A percentile compares a stretch with the other conserved stretches of the same genome.
Evolutionary conservation across 2,797 vertebrate species (phyloP).

Genomic region (Eulemur mongoz): DNA sequence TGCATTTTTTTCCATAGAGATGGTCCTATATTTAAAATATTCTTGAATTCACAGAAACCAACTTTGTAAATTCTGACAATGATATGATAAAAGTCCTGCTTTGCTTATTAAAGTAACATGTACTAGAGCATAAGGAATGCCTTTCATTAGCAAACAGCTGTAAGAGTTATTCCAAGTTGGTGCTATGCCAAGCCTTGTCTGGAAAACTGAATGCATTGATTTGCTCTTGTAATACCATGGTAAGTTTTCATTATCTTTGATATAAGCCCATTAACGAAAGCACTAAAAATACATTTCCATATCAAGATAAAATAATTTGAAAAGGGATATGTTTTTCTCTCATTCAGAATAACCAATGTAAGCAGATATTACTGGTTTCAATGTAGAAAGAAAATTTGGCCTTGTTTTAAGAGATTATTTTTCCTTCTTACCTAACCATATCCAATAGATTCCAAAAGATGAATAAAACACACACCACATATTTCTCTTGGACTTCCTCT

Average conservation of each 20-base stretch:
- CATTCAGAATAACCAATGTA: slow-evolving; percentile 43
- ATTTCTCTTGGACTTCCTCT: slow-evolving; percentile 94
- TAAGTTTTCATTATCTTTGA: slow-evolving; percentile 56
- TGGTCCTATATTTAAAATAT: slow-evolving; percentile 36
- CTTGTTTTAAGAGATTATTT: not conserved
- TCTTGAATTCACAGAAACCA: slow-evolving; percentile 43
- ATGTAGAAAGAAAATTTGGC: not conserved
- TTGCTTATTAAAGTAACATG: slow-evolving; percentile 39
- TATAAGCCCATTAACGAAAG: slow-evolving; percentile 45
- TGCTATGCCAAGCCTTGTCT: slow-evolving; percentile 34
- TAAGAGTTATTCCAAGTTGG: slow-evolving; percentile 40
- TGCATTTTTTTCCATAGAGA: not conserved
- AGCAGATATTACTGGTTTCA: slow-evolving; percentile 26
- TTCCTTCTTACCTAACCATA: slow-evolving; percentile 89
- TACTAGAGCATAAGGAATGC: slow-evolving; percentile 1
- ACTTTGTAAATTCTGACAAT: slow-evolving; percentile 24
- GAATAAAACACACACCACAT: slow-evolving; percentile 91
- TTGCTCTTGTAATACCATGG: slow-evolving; percentile 34
- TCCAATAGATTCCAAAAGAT: slow-evolving; percentile 94
- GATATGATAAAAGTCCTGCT: slow-evolving; percentile 1
- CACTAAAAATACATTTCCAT: slow-evolving; percentile 37
- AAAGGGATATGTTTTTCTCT: slow-evolving; percentile 53
- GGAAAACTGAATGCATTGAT: not conserved
- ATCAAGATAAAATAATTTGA: slow-evolving; percentile 37
- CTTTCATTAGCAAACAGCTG: slow-evolving; percentile 38